These are phyloP conservation scores for Chaitophorus viminalis DNA, from an alignment of 2,888 invertebrate species.

Conservation along the genomic window DNA sequence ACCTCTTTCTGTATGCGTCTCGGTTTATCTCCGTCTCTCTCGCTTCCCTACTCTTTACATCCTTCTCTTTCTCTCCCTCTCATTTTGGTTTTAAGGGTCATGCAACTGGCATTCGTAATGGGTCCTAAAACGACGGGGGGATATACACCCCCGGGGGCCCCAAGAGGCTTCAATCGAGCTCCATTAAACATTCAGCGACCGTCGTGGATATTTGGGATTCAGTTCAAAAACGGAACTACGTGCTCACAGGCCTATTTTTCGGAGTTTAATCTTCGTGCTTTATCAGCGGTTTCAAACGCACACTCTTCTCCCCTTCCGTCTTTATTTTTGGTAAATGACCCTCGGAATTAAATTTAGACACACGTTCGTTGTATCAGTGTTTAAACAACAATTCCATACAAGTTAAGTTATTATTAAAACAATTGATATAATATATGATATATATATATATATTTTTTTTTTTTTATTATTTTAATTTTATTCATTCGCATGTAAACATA, in stretches of 20 bases:
- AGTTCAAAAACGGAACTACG: constrained; percentile 52
- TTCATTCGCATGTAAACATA: neutral
- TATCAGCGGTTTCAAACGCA: constrained; percentile 57
- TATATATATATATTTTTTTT: no score
- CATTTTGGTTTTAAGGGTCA: constrained; percentile 54
- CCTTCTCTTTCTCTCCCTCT: constrained; percentile 6
- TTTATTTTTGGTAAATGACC: constrained; percentile 57
- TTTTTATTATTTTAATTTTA: neutral
- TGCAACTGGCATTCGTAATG: constrained; percentile 56
- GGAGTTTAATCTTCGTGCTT: constrained; percentile 59
- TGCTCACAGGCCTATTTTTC: constrained; percentile 55
- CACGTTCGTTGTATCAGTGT: constrained; percentile 26
- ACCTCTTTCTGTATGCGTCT: no score
- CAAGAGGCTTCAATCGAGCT: constrained; percentile 55
- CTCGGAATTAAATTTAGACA: constrained; percentile 59
- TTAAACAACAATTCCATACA: constrained; percentile 20
- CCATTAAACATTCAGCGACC: constrained; percentile 61
- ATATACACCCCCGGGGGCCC: constrained; percentile 52
- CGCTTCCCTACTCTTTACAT: neutral
- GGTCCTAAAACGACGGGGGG: constrained; percentile 52
- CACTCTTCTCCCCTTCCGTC: constrained; percentile 41
- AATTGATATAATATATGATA: constrained; percentile 14
- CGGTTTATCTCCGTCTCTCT: constrained; percentile 6
- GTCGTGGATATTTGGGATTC: constrained; percentile 56
- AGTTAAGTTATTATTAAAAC: neutral